Evolutionary conservation across 2,113 vertebrate genomes (phyloP).

Genomic region (Grus americana): DNA sequence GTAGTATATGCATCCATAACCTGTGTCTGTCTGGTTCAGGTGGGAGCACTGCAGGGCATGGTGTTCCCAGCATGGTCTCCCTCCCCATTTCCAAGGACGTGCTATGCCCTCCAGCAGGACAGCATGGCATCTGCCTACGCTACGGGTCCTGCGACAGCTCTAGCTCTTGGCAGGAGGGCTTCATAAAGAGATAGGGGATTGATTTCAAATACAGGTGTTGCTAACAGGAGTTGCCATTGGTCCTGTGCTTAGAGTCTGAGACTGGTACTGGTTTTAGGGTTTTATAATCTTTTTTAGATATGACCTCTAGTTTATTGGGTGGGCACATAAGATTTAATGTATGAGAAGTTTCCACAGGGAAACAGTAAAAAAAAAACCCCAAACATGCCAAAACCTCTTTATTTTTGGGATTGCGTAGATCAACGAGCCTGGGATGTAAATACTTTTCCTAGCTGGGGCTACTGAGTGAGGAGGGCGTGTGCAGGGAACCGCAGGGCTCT

Average conservation of each 20-base stretch:
- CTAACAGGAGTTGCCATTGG: background rate
- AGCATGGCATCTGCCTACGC: background rate
- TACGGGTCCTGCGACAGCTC: background rate
- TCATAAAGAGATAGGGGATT: background rate
- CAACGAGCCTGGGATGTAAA: background rate
- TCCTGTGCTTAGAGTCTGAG: background rate
- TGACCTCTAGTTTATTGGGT: background rate
- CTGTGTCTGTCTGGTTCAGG: fast-evolving
- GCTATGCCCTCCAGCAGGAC: background rate
- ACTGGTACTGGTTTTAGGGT: background rate
- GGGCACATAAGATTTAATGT: background rate
- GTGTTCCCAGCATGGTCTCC: background rate
- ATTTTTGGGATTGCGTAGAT: background rate
- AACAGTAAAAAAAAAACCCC: background rate
- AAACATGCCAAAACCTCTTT: fast-evolving
- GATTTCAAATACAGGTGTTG: background rate
- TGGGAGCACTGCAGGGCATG: background rate
- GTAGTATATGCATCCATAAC: background rate
- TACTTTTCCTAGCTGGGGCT: background rate
- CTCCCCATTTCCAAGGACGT: background rate
- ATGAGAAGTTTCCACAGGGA: background rate
- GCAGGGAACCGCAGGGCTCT: fast-evolving
- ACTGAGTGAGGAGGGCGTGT: background rate
- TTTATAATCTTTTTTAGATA: background rate
- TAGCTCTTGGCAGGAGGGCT: background rate